Conservation (phyloP, 1,140 invertebrate genomes). For the Atta texana region DNA sequence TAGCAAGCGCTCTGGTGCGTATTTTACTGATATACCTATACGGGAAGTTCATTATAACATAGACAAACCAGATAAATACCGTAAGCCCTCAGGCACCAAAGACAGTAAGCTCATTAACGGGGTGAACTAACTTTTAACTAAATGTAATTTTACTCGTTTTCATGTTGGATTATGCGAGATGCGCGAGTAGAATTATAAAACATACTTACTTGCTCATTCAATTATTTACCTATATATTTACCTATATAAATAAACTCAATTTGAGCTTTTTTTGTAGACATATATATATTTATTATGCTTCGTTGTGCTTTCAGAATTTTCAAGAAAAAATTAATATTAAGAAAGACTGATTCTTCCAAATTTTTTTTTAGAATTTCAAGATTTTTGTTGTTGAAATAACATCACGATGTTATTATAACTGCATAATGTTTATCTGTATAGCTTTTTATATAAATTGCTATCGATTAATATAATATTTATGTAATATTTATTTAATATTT, state of each 20-base stretch:
- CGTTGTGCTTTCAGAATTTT: background rate
- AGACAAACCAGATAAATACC: constrained; percentile 57
- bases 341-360: background rate
- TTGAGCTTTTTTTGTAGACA: background rate
- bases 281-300: background rate
- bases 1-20: constrained; percentile 46
- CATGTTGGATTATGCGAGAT: constrained; percentile 41
- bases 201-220: background rate
- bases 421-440: background rate
- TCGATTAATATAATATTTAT: background rate
- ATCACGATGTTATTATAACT: background rate
- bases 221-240: constrained; percentile 1
- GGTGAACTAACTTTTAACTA: constrained; percentile 48
- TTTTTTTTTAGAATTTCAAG: background rate
- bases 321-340: background rate
- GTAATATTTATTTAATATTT: background rate
- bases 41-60: constrained; percentile 51
- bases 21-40: constrained; percentile 57
- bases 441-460: background rate
- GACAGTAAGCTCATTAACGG: constrained; percentile 60
- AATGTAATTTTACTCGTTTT: constrained; percentile 52
- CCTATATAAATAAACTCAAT: background rate
- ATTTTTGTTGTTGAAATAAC: background rate
- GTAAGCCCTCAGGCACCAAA: constrained; percentile 38
- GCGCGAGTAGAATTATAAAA: constrained; percentile 47